phyloP scores from a whole-genome alignment of 1,140 invertebrate genomes.

The Calliopsis andreniformis region DNA sequence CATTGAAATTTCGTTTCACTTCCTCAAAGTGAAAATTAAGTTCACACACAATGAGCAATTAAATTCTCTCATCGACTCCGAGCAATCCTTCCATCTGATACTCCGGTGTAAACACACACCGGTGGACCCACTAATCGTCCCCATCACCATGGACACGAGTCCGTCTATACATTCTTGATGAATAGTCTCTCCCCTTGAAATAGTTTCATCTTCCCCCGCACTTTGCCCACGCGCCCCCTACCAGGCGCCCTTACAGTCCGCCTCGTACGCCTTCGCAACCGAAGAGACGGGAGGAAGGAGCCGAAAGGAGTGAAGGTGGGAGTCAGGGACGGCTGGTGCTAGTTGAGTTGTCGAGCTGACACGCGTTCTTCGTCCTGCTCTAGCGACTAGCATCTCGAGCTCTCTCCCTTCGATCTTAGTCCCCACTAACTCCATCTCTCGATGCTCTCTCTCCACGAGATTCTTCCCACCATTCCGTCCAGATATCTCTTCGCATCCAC shows the following conservation, averaged over 20 bases:
- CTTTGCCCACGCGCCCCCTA: constrained; percentile 40
- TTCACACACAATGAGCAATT: not conserved
- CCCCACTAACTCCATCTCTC: constrained; percentile 18
- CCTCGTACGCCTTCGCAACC: constrained; percentile 35
- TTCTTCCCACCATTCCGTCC: constrained; percentile 37
- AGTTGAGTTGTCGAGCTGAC: constrained; percentile 82
- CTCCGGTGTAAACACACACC: constrained; percentile 7
- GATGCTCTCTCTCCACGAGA: constrained; percentile 27
- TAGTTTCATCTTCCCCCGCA: constrained; percentile 31
- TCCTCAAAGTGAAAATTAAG: not conserved
- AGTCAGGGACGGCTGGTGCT: constrained; percentile 77
- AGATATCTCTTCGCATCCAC: constrained; percentile 5
- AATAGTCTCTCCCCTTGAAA: constrained; percentile 43
- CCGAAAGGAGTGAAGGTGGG: constrained; percentile 61
- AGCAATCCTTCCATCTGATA: not conserved
- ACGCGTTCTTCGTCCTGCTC: constrained; percentile 75
- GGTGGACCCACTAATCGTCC: constrained; percentile 33
- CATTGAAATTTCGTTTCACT: no score
- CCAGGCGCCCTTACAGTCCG: constrained; percentile 13
- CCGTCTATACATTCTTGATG: constrained; percentile 32
- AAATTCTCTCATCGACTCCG: not conserved
- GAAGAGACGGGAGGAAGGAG: constrained; percentile 25
- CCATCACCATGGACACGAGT: constrained; percentile 34
- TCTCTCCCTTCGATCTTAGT: constrained; percentile 39
- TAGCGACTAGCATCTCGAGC: not conserved